phyloP scores from a whole-genome alignment of 2,113 vertebrate species.

The Phalacrocorax aristotelis region DNA sequence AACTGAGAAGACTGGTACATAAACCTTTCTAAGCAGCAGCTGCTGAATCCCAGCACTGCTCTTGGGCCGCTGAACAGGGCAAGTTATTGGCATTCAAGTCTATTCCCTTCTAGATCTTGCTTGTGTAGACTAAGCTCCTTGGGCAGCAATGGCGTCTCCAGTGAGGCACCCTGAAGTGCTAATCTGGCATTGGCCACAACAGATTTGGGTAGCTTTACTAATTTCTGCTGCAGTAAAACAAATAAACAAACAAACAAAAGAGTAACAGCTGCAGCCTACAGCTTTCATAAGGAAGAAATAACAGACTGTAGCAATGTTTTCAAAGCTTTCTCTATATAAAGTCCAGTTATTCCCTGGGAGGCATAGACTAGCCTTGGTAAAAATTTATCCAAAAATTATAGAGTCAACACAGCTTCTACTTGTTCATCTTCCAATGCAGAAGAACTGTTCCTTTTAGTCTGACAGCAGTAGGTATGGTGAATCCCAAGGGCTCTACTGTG shows the following conservation, averaged over 20 bases:
- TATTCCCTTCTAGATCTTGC: neutral
- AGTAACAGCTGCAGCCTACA: neutral
- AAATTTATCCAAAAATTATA: neutral
- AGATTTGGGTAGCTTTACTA: neutral
- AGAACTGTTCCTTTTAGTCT: neutral
- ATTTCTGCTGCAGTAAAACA: neutral
- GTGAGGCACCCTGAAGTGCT: neutral
- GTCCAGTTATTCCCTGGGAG: neutral
- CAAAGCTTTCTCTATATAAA: neutral
- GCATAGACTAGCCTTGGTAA: neutral
- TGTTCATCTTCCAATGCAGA: neutral
- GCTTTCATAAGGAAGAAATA: neutral
- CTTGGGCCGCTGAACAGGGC: neutral
- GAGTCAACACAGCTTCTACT: neutral
- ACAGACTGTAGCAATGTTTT: neutral
- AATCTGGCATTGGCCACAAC: neutral
- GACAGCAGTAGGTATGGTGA: neutral
- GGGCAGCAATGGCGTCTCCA: neutral
- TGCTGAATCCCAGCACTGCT: neutral
- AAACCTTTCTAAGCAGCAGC: neutral
- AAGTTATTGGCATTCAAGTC: neutral
- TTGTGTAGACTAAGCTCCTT: neutral
- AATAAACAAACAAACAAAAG: neutral
- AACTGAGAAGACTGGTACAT: neutral
- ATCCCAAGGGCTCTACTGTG: neutral